Base-by-base conservation (phyloP, 2,113 vertebrate genomes). In the Myiagra hebetior region DNA sequence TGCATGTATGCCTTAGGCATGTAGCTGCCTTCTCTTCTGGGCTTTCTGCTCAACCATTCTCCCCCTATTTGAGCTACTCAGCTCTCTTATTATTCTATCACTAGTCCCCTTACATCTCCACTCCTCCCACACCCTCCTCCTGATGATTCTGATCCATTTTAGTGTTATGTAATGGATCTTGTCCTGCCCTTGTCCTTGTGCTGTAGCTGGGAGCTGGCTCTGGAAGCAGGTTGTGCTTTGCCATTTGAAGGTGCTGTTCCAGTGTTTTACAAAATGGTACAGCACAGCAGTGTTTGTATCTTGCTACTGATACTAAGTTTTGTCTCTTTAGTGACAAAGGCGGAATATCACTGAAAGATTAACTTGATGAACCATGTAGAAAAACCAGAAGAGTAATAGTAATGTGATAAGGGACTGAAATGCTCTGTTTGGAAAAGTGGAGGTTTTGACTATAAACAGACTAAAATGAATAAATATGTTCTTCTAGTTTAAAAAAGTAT, bases 341-440 rank as follows among this genome's bases (percentile, higher is more conserved):
- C 37, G 88, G 55, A n/a, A 15, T 44, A 41, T 30, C 1, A 0
- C 47, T 59, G 37, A 83, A 80, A 74, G 72, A 13, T 27, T 18
- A 14, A 57, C 60, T 49, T 1, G 0, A n/a, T 74, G 31, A 55
- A 47, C 31, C 0, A 0, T 15, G 13, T 41, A 56, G 24, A 63
- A 77, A 37, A 2, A 0, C 49, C 41, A 59, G 60, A 30, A 70
- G 4, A 80, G 17, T 47, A 69, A 80, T 11, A 33, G 13, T 41
- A 64, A 49, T 37, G 33, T 26, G 47, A 87, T 41, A 49, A 83
- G 60, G 76, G 93, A 53, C 27, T 37, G 26, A 91, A 91, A 91
- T 64, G 11, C 16, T 88, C 80, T 87, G 26, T 82, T 87, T 87
- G 69, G 44, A 93, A 78, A 81, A 60, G 23, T 21, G 35, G 44